phyloP scores from a whole-genome alignment of 2,797 vertebrate genomes.

The Cheirogaleus major region DNA sequence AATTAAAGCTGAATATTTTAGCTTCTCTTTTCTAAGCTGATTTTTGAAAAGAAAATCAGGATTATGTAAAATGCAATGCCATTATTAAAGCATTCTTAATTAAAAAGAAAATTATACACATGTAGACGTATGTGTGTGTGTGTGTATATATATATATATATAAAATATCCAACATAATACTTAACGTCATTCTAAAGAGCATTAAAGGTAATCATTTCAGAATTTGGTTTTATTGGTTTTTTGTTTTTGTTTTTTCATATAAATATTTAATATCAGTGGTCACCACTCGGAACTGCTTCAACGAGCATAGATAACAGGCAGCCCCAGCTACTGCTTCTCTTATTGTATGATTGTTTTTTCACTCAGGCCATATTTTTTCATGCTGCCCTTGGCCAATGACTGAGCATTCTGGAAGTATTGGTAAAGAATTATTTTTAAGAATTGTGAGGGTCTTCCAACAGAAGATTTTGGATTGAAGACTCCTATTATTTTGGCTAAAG shows the following conservation, averaged over 20 bases:
- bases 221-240: neutral
- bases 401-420: too few species aligned
- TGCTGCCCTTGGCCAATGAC: neutral
- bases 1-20: constrained; percentile 75
- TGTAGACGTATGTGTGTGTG: neutral
- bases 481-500: neutral
- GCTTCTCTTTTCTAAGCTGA: constrained; percentile 59
- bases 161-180: neutral
- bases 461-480: neutral
- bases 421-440: neutral
- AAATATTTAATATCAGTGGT: neutral
- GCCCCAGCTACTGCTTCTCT: accelerated
- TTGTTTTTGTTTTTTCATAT: neutral
- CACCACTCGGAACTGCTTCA: neutral
- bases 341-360: neutral
- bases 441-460: neutral
- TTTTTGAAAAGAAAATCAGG: constrained; percentile 51
- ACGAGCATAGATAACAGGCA: neutral
- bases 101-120: neutral
- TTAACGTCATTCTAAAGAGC: neutral
- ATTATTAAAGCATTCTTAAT: neutral
- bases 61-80: constrained; percentile 33
- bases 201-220: neutral
- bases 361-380: neutral
- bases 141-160: neutral